Base-by-base conservation (phyloP, 2,797 vertebrate genomes). In the Diglossa cyanea region DNA sequence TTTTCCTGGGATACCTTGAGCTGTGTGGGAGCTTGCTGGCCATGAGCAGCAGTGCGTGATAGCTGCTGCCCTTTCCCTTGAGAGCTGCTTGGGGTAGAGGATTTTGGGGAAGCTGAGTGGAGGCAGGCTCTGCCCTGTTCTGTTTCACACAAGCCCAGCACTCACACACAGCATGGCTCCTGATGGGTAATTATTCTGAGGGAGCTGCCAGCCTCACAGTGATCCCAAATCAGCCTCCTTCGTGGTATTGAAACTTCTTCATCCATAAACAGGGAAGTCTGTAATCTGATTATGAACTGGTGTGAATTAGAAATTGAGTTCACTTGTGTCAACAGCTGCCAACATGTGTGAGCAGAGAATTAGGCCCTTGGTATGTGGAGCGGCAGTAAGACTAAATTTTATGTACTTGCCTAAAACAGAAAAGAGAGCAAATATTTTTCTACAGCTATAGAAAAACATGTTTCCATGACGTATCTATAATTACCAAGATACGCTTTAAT, bases 21-120 rank as follows among this genome's bases (percentile, higher is more conserved):
- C 35, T 37, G 35, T 1, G 4, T 31, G 54, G 35, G 67, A 93
- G 33, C 60, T 18, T 28, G 24, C 44, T 85, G 71, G 63, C 74
- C 31, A 28, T 1, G 42, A 40, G 12, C 58, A 62, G 39, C 40
- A 44, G 24, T 0, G 1, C n/a, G 30, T 0, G 0, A 66, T 6
- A 73, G 51, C 68, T 95, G 31, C 47, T 76, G 68, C 28, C 23
- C 40, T 80, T 74, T 55, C 31, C 40, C 40, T 8, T 26, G 23
- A 23, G 15, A 62, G 53, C 40, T 48, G 9, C 11, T 16, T 47
- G 35, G n/a, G 15, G 20, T 1, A n/a, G 30, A 35, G 71, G 17
- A 40, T n/a, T 72, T 88, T 81, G 44, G 39, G n/a, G 45, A 35
- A 67, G 70, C 8, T 54, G 58, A 9, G 23, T 44, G 54, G 42